These are phyloP conservation scores for Cataglyphis hispanica DNA, from an alignment of 1,140 invertebrate genomes.

Conservation along the genomic window DNA sequence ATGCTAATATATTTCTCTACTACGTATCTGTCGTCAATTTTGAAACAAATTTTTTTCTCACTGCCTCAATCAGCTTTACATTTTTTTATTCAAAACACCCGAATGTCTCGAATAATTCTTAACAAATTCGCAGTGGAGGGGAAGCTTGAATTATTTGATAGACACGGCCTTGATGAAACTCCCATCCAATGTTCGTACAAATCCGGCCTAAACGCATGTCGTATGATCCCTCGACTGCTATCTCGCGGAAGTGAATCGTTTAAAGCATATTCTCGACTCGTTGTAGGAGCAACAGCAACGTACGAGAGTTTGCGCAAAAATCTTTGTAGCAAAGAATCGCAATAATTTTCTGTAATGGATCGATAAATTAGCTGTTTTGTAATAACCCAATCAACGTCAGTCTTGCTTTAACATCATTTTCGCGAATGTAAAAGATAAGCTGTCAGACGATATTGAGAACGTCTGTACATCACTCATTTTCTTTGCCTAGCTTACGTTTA, in stretches of 20 bases:
- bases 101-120: constrained; percentile 48
- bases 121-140: neutral
- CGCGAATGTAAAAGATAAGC: neutral
- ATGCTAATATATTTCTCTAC: neutral
- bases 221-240: constrained; percentile 54
- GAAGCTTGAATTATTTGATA: constrained; percentile 57
- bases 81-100: constrained; percentile 9
- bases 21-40: neutral
- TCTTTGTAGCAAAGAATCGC: neutral
- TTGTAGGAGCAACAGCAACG: constrained; percentile 14
- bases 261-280: constrained; percentile 70
- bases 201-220: constrained; percentile 28
- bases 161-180: constrained; percentile 69
- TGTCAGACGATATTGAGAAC: neutral
- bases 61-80: neutral
- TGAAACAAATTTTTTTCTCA: neutral
- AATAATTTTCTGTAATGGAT: neutral
- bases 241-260: constrained; percentile 77
- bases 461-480: neutral
- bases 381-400: neutral
- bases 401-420: neutral
- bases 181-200: constrained; percentile 63
- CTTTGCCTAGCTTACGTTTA: no score
- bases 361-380: neutral
- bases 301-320: neutral